A percentile compares a stretch with the other conserved stretches of the same genome.
Conservation (phyloP, 2,888 invertebrate genomes). For the Chydorus sphaericus region DNA sequence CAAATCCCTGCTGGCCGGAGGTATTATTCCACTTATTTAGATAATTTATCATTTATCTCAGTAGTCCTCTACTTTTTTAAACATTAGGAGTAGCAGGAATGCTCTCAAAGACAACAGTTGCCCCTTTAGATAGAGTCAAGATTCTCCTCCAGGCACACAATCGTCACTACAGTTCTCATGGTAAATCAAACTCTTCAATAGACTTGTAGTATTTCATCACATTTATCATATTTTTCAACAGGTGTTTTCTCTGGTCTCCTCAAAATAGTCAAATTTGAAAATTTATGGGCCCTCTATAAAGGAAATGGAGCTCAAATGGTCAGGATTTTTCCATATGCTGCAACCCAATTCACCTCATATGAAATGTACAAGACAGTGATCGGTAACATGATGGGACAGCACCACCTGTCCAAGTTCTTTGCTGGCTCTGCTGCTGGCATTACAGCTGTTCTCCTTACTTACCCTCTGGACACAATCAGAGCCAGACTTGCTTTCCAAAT, state of each 20-base stretch:
- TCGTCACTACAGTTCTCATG: constrained; percentile 59
- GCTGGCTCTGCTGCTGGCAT: constrained; percentile 77
- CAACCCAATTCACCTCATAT: constrained; percentile 79
- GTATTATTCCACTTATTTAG: constrained; percentile 31
- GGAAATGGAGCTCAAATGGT: constrained; percentile 90
- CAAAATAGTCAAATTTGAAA: constrained; percentile 60
- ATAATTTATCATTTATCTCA: not conserved
- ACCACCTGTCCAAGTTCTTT: constrained; percentile 61
- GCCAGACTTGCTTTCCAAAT: constrained; percentile 80
- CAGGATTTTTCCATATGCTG: constrained; percentile 79
- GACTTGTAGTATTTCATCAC: too few relatives aligned
- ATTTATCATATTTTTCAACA: too few relatives aligned
- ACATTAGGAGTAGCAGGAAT: constrained; percentile 74
- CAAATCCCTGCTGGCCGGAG: constrained; percentile 58
- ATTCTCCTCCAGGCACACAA: constrained; percentile 80
- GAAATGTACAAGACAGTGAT: constrained; percentile 72
- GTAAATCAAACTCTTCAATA: too few relatives aligned
- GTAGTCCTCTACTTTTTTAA: not conserved
- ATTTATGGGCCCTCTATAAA: constrained; percentile 63
- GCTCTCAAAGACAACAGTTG: constrained; percentile 77
- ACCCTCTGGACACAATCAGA: constrained; percentile 77
- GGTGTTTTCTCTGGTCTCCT: constrained; percentile 61
- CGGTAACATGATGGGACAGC: constrained; percentile 42
- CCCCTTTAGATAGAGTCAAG: constrained; percentile 77
- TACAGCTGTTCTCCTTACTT: constrained; percentile 72